phyloP scores from a whole-genome alignment of 2,113 vertebrate species.

The Ictalurus furcatus region DNA sequence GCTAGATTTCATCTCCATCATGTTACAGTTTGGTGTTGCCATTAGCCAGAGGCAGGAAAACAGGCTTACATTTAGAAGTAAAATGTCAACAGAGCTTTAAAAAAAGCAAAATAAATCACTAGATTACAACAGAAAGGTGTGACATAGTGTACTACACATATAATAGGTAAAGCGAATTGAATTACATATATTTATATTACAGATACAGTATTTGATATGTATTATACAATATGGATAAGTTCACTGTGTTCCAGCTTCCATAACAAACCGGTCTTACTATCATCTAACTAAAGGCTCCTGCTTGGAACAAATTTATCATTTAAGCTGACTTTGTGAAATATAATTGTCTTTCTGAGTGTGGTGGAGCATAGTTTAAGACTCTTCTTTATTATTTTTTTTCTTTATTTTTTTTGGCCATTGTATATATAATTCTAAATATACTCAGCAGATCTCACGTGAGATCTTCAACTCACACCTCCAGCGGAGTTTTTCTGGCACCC shows the following conservation, averaged over 20 bases:
- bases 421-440: constrained; percentile 5
- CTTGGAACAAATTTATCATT: constrained; percentile 38
- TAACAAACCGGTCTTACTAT: background rate
- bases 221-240: background rate
- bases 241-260: background rate
- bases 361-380: background rate
- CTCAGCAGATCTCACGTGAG: too few relatives aligned
- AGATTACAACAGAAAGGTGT: background rate
- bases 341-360: constrained; percentile 26
- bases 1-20: background rate
- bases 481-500: too few relatives aligned
- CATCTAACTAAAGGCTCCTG: constrained; percentile 5
- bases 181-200: background rate
- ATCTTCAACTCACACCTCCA: too few relatives aligned
- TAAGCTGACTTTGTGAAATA: constrained; percentile 1
- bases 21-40: background rate
- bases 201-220: background rate
- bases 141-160: background rate
- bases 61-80: background rate
- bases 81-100: constrained; percentile 17
- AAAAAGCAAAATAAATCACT: background rate
- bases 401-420: background rate
- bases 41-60: constrained; percentile 25
- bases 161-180: background rate
- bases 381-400: background rate